phyloP scores from a whole-genome alignment of 1,140 invertebrate species.

The Steinernema feltiae region DNA sequence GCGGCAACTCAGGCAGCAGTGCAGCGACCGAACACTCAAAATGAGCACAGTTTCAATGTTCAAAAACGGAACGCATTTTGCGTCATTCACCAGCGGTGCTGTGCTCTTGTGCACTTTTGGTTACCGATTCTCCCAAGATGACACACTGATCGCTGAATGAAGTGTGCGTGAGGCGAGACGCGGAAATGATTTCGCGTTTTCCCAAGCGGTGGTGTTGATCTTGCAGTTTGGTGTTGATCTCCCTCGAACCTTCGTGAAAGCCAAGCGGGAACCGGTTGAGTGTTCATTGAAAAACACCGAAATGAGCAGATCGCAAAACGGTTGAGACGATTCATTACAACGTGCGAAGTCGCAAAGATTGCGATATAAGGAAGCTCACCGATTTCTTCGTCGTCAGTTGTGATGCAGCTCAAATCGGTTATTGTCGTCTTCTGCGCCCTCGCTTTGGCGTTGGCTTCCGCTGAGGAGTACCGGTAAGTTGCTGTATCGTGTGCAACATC shows the following conservation, averaged over 20 bases:
- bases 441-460: neutral
- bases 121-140: neutral
- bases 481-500: neutral
- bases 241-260: no score
- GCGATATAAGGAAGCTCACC: neutral
- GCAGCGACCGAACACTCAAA: no score
- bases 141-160: neutral
- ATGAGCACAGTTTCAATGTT: neutral
- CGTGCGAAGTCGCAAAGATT: neutral
- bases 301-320: neutral
- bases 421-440: neutral
- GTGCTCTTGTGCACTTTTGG: no score
- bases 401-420: constrained; percentile 4
- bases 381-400: neutral
- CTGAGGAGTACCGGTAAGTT: neutral
- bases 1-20: no score
- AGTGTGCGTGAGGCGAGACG: neutral
- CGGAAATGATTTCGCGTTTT: neutral
- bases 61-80: neutral
- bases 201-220: no score
- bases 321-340: neutral
- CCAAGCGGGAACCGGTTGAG: neutral
- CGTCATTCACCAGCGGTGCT: no score
- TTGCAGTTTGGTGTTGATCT: no score
- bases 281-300: neutral